These are phyloP conservation scores for Salvelinus sp. DNA, from an alignment of 2,113 vertebrate genomes.

Conservation along the genomic window DNA sequence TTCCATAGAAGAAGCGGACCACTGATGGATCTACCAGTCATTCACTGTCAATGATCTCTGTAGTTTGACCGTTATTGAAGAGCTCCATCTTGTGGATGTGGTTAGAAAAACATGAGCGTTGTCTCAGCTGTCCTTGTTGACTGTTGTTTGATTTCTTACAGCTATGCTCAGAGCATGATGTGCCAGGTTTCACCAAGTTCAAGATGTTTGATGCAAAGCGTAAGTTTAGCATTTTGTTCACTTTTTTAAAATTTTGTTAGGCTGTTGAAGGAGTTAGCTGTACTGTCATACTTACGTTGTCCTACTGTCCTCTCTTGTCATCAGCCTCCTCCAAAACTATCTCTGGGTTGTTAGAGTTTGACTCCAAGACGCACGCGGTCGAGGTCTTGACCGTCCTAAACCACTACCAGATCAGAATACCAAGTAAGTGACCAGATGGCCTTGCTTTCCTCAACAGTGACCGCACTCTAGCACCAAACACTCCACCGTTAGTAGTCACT, in stretches of 20 bases:
- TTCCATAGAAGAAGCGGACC: too few relatives aligned
- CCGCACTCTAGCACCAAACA: neutral
- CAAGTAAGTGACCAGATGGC: slow-evolving; percentile 79
- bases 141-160: slow-evolving; percentile 58
- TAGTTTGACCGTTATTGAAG: neutral
- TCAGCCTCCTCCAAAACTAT: slow-evolving; percentile 93
- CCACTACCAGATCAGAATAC: slow-evolving; percentile 97
- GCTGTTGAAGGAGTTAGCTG: neutral
- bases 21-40: neutral
- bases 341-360: slow-evolving; percentile 93
- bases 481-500: neutral
- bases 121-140: neutral
- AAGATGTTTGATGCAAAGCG: slow-evolving; percentile 97
- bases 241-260: neutral
- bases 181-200: slow-evolving; percentile 92
- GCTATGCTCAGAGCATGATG: slow-evolving; percentile 91
- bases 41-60: neutral
- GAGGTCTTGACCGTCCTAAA: slow-evolving; percentile 96
- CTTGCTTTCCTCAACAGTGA: neutral
- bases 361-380: slow-evolving; percentile 94
- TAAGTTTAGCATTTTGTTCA: slow-evolving; percentile 68
- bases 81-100: slow-evolving; percentile 9
- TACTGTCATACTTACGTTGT: neutral
- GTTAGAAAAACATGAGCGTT: too few relatives aligned
- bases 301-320: neutral